Percentiles rank a stretch among this genome's conserved stretches.
Evolutionary conservation across 1,140 invertebrate genomes (phyloP).

Genomic region (Anoplolepis gracilipes): DNA sequence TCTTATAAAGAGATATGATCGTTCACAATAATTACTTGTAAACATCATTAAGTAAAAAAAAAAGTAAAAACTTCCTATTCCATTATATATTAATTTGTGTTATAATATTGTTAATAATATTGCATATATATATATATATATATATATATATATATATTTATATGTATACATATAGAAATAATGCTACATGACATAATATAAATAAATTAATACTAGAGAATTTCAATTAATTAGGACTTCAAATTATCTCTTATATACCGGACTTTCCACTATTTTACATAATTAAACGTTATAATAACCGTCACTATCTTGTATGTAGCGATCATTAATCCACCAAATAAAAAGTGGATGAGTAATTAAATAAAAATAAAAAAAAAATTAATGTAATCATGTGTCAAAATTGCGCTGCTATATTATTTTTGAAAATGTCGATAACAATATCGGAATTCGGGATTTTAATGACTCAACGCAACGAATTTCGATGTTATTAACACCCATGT

Average conservation of each 20-base stretch:
- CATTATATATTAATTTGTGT: background rate
- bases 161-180: too few relatives aligned
- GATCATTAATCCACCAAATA: background rate
- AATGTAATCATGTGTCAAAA: background rate
- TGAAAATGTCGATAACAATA: slow-evolving; percentile 26
- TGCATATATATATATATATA: too few relatives aligned
- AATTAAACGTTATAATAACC: background rate
- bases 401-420: slow-evolving; percentile 3
- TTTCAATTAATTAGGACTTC: too few relatives aligned
- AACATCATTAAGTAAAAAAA: background rate
- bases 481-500: slow-evolving; percentile 4
- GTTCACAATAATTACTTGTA: background rate
- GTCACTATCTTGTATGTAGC: background rate
- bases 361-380: slow-evolving; percentile 9
- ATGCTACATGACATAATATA: too few relatives aligned
- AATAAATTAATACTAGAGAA: too few relatives aligned
- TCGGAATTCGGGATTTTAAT: background rate
- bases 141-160: too few relatives aligned
- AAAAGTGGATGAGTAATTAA: background rate
- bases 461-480: slow-evolving; percentile 15
- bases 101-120: background rate
- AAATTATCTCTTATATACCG: too few relatives aligned
- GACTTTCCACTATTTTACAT: background rate
- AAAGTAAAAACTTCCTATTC: background rate
- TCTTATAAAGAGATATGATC: background rate